Evolutionary conservation across 92 coral and sea anemone genomes (phyloP), one percentile per base, ranked within the genome.

Genomic region (Epizoanthus illoricatus): DNA sequence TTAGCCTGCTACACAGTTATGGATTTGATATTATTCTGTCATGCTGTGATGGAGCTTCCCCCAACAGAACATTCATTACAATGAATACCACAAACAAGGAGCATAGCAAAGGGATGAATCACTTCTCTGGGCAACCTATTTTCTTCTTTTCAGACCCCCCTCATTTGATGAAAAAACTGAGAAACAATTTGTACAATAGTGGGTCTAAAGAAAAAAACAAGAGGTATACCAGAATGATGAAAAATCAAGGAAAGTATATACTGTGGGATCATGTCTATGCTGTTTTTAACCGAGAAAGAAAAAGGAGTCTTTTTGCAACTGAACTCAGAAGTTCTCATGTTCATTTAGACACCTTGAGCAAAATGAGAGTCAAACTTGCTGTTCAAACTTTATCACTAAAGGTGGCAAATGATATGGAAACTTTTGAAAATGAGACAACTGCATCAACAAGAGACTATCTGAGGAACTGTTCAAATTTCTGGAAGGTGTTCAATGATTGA

Each of bases 21-120:
- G 84, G 73, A 28, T 85, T 85, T 54, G 84, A 85, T 5, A 69
- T 85, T 4, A 69, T 78, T 20, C 17, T 85, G 2, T 52, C 84
- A 52, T 85, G 84, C 66, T 85, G 84, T 5, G 88, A 85, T 78
- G 88, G 84, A 33, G 88, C 88, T 7, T 78, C 88, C 49, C 69
- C 88, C 3, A 85, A 85, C 68, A 45, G 88, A 21, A 76, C 88
- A 11, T 84, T 84, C 56, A 84, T 84, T 3, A 0, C 74, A 6
- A 85, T 85, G 59, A 85, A 76, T 17, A 76, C 84, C n/a, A 40
- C 49, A 18, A 73, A 85, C 43, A 19, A 47, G 17, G 57, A 70
- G 23, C 57, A 74, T 68, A 54, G 80, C 45, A 41, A 40, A 16
- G 74, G 88, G 47, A 61, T 39, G 10, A 85, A 85, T 60, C 52